Evolutionary conservation across 2,797 vertebrate species (phyloP), one percentile per base, ranked within the genome.

Genomic region (Denticeps clupeoides): DNA sequence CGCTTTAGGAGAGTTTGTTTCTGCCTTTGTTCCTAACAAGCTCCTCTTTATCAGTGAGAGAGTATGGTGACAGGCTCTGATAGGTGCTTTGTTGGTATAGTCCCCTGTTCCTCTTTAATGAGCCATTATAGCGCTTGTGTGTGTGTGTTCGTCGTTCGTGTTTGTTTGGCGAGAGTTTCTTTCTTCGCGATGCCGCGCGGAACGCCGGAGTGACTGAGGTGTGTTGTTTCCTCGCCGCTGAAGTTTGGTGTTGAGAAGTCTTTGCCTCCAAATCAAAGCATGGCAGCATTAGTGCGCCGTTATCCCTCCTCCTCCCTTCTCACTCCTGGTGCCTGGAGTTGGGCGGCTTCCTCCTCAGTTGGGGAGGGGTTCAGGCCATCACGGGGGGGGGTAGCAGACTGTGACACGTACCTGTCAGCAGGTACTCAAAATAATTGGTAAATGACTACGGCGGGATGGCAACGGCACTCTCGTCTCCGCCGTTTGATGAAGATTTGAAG

Each of bases 381-480:
- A 50, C 45, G 52, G 59, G 62, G 67, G 66, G 54, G 58, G 55
- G 72, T 70, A 76, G 71, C 65, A 69, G 69, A 67, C 68, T 68
- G 75, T 80, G 75, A 82, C 79, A 80, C 78, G 65, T 75, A 84
- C 81, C 82, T 86, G 82, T 85, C 82, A 82, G 80, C 79, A 84
- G 82, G 80, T 82, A 81, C 79, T 83, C 78, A 76, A 76, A 75
- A 73, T 86, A 84, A 86, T 86, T 84, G 82, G 82, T 82, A 82
- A 84, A 82, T 68, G 77, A 78, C 70, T 77, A 76, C 78, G 72
- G 65, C 67, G 47, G 82, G 79, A 82, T 64, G 62, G 74, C 67
- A 64, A 72, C 50, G 60, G 59, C 63, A 62, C 61, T 57, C 68
- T 60, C 59, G 70, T 35, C 41, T 54, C 47, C 60, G 66, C 59